A percentile compares a stretch with the other conserved stretches of the same genome.
Evolutionary conservation across 2,113 vertebrate genomes (phyloP).

Genomic region (Alethe castanea): DNA sequence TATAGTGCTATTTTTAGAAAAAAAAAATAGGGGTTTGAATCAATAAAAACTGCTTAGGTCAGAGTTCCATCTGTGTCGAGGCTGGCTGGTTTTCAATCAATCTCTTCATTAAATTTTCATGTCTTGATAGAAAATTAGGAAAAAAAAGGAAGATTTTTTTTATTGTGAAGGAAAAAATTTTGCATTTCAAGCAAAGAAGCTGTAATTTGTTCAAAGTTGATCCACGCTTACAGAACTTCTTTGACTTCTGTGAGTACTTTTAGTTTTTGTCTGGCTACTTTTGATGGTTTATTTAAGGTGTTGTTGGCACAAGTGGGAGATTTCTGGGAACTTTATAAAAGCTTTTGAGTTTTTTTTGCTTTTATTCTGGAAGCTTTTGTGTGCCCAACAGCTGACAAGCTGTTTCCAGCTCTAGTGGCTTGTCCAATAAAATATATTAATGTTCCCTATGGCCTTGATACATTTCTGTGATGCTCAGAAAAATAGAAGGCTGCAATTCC

Average conservation of each 20-base stretch:
- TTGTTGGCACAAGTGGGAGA: not conserved
- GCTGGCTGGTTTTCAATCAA: not conserved
- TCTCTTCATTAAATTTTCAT: not conserved
- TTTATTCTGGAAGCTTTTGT: not conserved
- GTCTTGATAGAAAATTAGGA: not conserved
- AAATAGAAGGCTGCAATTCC: not conserved
- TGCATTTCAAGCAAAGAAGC: not conserved
- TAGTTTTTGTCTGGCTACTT: not conserved
- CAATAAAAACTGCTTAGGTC: not conserved
- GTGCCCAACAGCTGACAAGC: not conserved
- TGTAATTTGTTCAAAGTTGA: not conserved
- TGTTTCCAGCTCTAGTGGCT: not conserved
- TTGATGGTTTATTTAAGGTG: conserved; percentile 33
- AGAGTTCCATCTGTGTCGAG: not conserved
- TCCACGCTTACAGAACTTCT: not conserved
- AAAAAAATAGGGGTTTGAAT: not conserved
- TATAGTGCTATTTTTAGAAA: not conserved
- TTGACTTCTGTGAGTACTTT: conserved; percentile 1
- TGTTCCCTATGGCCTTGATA: not conserved
- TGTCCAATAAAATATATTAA: conserved; percentile 49
- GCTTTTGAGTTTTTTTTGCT: not conserved
- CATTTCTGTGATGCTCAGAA: conserved; percentile 18
- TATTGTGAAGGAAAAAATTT: not conserved
- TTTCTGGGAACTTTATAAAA: conserved; percentile 3
- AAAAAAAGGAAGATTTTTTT: not conserved